Conservation (phyloP, 2,797 vertebrate species). For the Sebastes vulpes region DNA sequence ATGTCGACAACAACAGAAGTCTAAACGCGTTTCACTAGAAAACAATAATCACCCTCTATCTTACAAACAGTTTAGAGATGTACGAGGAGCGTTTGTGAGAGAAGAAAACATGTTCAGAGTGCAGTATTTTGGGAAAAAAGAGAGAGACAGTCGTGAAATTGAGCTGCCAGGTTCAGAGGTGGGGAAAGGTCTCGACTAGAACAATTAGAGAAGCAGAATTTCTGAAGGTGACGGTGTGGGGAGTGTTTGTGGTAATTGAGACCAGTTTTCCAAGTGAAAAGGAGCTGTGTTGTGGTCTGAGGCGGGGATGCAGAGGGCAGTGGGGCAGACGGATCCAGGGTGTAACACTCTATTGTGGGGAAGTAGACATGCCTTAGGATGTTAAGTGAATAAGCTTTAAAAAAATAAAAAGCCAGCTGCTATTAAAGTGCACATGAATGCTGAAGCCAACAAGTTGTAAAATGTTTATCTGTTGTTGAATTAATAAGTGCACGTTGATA, state of each 20-base stretch:
- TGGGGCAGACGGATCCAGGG: background rate
- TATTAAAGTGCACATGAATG: background rate
- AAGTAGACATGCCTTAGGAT: background rate
- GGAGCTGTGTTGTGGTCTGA: background rate
- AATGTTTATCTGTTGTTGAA: background rate
- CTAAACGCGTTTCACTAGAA: background rate
- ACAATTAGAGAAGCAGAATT: background rate
- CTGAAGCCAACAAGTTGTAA: background rate
- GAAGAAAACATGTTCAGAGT: background rate
- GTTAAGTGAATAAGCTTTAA: background rate
- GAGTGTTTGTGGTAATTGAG: constrained; percentile 1
- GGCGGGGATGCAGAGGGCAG: background rate
- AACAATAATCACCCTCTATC: constrained; percentile 10
- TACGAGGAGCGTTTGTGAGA: background rate
- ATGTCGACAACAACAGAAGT: constrained; percentile 23
- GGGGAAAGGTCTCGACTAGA: background rate
- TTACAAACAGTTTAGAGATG: background rate
- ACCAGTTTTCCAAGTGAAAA: constrained; percentile 1
- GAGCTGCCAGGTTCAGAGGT: background rate
- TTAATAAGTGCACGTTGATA: background rate
- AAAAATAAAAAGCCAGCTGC: background rate
- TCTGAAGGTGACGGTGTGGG: background rate
- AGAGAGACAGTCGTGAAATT: background rate
- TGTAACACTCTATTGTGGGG: background rate
- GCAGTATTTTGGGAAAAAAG: background rate